Evolutionary conservation across 1,140 invertebrate genomes (phyloP), one percentile per base, ranked within the genome.

Genomic region (Drosophila yakuba): DNA sequence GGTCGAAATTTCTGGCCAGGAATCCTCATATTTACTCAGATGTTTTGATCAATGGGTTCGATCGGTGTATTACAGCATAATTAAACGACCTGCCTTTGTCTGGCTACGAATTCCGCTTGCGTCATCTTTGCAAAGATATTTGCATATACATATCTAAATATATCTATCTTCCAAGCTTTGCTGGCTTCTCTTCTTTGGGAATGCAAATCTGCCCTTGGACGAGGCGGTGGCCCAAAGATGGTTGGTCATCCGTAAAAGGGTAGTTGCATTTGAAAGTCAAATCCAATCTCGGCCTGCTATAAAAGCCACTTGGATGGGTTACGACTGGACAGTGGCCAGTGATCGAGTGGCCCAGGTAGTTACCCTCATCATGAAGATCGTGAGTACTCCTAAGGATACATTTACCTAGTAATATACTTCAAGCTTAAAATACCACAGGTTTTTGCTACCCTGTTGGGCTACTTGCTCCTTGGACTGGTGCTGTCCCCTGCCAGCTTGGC

Each of bases 201-300:
- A 81, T 84, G 68, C 64, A 60, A 74, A 71, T 61, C 61, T 86
- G 81, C 68, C 82, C 82, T 85, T 85, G 74, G 28, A 72, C 23
- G 11, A 44, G 45, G 36, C 17, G 54, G 50, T 74, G 23, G 48
- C 77, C 78, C 63, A 78, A 74, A 59, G 66, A 74, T 75, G 82
- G 63, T 17, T 23, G 12, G 23, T 25, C 11, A 20, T 4, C 50
- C 25, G 8, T 61, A 63, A 64, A 63, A 35, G 78, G 82, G 44
- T 43, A 45, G 15, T 44, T 81, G 82, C 82, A 86, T 88, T 88
- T 82, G 83, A 79, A 73, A 76, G 41, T 61, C 78, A 78, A 85
- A 67, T 79, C n/a, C 50, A 58, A 32, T 32, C 14, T 23, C 11
- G 25, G 41, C 8, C 0, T 10, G 52, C 47, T 80, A 86, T 79